Percentiles rank a stretch among this genome's conserved stretches.
Conservation (phyloP, 2,888 invertebrate genomes). For the Macrophya alboannulata region DNA sequence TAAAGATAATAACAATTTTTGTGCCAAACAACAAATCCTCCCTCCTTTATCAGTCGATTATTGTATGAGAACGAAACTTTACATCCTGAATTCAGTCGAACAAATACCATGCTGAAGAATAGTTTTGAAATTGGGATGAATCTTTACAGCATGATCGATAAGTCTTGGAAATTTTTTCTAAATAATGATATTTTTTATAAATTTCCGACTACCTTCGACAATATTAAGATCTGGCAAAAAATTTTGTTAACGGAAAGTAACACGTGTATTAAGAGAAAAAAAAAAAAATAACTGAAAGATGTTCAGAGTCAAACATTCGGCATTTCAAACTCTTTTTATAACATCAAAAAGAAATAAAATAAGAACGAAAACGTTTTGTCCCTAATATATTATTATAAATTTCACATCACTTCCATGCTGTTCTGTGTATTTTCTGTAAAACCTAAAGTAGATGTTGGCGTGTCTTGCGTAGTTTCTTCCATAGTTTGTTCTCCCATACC, state of each 20-base stretch:
- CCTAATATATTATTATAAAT: neutral
- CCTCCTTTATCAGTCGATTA: neutral
- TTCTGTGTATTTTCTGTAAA: slow-evolving; percentile 78
- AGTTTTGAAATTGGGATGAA: neutral
- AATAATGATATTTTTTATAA: slow-evolving; percentile 5
- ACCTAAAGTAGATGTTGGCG: slow-evolving; percentile 74
- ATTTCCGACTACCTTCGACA: neutral
- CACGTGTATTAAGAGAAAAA: neutral
- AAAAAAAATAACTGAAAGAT: slow-evolving; percentile 1
- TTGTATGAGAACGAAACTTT: neutral
- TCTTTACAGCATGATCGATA: neutral
- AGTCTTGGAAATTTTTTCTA: neutral
- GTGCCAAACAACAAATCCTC: neutral
- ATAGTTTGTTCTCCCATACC: slow-evolving; percentile 74
- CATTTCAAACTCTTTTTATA: neutral
- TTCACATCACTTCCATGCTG: slow-evolving; percentile 79
- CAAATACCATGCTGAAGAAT: neutral
- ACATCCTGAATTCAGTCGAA: neutral
- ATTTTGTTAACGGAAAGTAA: neutral
- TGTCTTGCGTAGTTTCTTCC: slow-evolving; percentile 74
- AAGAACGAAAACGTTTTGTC: slow-evolving; percentile 34
- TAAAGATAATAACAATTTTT: neutral
- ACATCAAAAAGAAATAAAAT: slow-evolving; percentile 3
- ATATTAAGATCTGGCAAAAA: slow-evolving; percentile 1
- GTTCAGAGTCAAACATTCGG: neutral